Base-by-base conservation (phyloP, 2,113 vertebrate species). In the Falco punctatus region DNA sequence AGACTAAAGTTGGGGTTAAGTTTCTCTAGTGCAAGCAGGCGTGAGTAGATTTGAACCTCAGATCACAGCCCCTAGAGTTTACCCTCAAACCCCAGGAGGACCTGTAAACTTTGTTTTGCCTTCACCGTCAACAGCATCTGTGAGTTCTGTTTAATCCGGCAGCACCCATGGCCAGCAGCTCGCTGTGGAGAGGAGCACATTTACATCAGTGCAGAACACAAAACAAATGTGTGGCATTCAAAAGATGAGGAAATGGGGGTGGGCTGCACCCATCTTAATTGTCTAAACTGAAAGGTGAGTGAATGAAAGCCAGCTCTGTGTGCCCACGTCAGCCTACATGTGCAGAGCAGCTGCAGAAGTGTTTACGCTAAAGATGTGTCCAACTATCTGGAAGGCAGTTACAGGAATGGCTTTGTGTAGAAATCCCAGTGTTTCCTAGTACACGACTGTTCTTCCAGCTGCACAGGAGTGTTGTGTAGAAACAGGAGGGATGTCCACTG, bases 211-310 rank as follows among this genome's bases (percentile, higher is more conserved):
- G 84, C 95, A 92, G 86, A 86, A 92, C 92, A 87, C 78, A 92
- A 69, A 86, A 58, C 75, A 90, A 86, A 44, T 55, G 82, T 79
- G 70, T 92, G 95, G 95, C 90, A 88, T 70, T 93, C 21, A 80
- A 48, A 92, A 91, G 84, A 91, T 88, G 81, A 91, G 66, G 78
- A 80, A 86, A 88, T 17, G 30, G 54, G 46, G 32, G 51, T 9
- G 22, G 94, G 91, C 90, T 88, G 88, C 91, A 91, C 94, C 92
- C 95, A 82, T 70, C 92, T 88, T 81, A 81, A 57, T 44, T 65
- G 80, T 95, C 92, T 94, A 92, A 96, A 97, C 75, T 86, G 78
- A 97, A 95, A 96, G 90, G 94, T 92, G 95, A 95, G 78, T 49
- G 91, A 94, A 93, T 90, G 86, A 81, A 94, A 95, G 91, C 57